Conservation (phyloP, 2,797 vertebrate genomes). For the Peromyscus attwateri region DNA sequence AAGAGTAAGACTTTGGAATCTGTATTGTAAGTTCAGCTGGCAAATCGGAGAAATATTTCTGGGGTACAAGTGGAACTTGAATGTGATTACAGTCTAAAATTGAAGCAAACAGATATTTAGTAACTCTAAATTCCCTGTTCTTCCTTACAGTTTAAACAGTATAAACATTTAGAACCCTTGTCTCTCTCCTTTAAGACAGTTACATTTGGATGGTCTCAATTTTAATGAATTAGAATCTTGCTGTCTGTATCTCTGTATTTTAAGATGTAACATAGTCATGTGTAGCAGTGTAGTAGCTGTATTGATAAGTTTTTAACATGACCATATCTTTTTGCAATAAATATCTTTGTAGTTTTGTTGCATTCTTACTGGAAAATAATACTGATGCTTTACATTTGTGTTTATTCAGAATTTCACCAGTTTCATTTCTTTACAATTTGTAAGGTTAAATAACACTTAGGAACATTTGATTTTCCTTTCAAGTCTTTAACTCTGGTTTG, state of each 20-base stretch:
- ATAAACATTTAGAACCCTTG: slow-evolving; percentile 20
- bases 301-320: not conserved
- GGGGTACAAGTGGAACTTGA: not conserved
- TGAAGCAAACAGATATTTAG: not conserved
- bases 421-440: slow-evolving; percentile 58
- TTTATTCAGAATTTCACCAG: slow-evolving; percentile 46
- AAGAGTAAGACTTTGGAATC: slow-evolving; percentile 33
- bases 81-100: slow-evolving; percentile 50
- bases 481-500: slow-evolving; percentile 27
- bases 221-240: slow-evolving; percentile 36
- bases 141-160: slow-evolving; percentile 9
- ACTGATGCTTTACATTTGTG: not conserved
- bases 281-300: not conserved
- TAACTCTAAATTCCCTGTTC: slow-evolving; percentile 47
- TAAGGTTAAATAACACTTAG: slow-evolving; percentile 31
- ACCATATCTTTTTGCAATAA: not conserved
- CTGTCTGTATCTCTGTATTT: not conserved
- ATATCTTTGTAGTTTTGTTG: not conserved
- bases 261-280: not conserved
- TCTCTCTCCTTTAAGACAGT: slow-evolving; percentile 25
- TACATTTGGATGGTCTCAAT: not conserved
- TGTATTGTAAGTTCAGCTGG: slow-evolving; percentile 12
- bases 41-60: slow-evolving; percentile 41
- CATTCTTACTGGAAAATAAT: slow-evolving; percentile 14
- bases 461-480: slow-evolving; percentile 60